A percentile compares a stretch with the other conserved stretches of the same genome.
phyloP scores from a whole-genome alignment of 2,113 vertebrate species.

The Scomber colias region DNA sequence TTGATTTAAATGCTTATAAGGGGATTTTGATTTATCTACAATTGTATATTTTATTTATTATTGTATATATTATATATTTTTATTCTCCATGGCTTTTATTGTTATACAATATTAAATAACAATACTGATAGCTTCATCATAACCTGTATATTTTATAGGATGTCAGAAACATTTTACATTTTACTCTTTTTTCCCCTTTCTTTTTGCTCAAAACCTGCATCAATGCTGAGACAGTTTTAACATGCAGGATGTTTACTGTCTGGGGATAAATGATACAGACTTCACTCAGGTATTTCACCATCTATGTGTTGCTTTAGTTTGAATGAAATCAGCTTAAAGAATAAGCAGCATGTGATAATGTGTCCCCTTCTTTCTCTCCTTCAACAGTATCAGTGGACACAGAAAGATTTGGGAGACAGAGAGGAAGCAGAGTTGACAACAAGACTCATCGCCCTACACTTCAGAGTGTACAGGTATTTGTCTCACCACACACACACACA shows the following conservation, averaged over 20 bases:
- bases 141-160: not conserved
- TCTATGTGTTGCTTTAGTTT: not conserved
- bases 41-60: too few species aligned
- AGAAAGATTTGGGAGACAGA: not conserved
- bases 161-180: not conserved
- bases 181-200: too few species aligned
- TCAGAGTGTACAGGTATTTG: conserved; percentile 34
- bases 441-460: not conserved
- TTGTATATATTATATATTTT: not conserved
- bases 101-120: not conserved
- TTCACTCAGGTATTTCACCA: not conserved
- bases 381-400: not conserved
- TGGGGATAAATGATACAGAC: not conserved
- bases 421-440: conserved; percentile 13
- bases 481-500: not conserved
- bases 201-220: too few species aligned
- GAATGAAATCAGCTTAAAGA: not conserved
- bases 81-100: not conserved
- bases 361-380: not conserved
- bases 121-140: not conserved
- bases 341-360: not conserved
- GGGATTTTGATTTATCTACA: too few species aligned
- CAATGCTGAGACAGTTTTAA: too few species aligned
- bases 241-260: not conserved
- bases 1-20: too few species aligned